phyloP scores from a whole-genome alignment of 2,797 vertebrate genomes.

The Myotis vivesi region DNA sequence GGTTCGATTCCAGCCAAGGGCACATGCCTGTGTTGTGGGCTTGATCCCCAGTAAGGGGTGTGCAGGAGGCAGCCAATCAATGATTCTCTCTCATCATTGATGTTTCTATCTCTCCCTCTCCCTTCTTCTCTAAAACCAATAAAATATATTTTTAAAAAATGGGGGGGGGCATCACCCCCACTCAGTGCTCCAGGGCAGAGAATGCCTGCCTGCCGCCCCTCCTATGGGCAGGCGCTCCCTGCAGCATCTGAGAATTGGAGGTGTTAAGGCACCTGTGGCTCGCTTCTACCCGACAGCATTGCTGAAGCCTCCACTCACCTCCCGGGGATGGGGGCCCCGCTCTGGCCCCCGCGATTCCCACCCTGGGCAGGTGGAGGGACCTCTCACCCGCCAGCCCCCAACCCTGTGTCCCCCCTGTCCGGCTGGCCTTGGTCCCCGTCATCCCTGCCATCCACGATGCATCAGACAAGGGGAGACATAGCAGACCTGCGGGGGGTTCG shows the following conservation, averaged over 20 bases:
- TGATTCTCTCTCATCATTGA: no score
- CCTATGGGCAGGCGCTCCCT: neutral
- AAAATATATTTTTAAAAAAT: no score
- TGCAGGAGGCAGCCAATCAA: no score
- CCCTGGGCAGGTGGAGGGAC: neutral
- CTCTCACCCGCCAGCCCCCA: no score
- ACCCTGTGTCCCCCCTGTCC: no score
- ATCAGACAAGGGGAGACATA: neutral
- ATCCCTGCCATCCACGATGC: rapidly evolving
- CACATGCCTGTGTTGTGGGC: no score
- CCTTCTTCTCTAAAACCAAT: no score
- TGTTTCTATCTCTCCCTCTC: no score
- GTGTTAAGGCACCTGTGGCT: neutral
- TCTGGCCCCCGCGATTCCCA: rapidly evolving
- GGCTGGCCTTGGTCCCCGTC: neutral
- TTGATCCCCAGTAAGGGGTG: no score
- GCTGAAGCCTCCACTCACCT: neutral
- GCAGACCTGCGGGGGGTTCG: rapidly evolving
- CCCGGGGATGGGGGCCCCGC: neutral
- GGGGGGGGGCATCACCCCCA: neutral
- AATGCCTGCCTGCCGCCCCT: neutral
- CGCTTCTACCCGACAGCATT: rapidly evolving
- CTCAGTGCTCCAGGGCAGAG: neutral
- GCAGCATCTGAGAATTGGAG: no score
- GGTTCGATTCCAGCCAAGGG: no score